phyloP scores from a whole-genome alignment of 2,113 vertebrate genomes.

The Peucedramus taeniatus region DNA sequence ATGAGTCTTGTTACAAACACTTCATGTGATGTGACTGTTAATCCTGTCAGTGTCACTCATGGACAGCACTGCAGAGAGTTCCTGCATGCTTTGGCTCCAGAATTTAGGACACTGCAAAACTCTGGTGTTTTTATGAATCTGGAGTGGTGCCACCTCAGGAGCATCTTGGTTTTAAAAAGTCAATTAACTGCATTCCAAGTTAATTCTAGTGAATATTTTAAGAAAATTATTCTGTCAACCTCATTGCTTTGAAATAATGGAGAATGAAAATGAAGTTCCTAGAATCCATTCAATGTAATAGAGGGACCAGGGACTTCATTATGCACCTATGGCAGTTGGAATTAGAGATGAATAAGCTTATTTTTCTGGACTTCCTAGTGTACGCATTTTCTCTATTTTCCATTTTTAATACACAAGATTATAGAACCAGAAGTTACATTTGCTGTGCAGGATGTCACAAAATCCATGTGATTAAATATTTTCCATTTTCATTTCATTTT shows the following conservation, averaged over 20 bases:
- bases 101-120: neutral
- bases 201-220: neutral
- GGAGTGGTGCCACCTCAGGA: neutral
- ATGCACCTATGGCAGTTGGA: neutral
- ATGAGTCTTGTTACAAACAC: rapidly evolving
- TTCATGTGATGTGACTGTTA: neutral
- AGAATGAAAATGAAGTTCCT: neutral
- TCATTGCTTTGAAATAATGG: neutral
- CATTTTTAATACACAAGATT: neutral
- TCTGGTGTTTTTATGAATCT: neutral
- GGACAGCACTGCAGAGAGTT: neutral
- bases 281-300: neutral
- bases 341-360: neutral
- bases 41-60: neutral
- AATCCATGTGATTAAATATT: neutral
- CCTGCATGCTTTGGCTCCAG: neutral
- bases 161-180: neutral
- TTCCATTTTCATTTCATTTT: neutral
- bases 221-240: neutral
- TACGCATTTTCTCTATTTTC: neutral
- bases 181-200: neutral
- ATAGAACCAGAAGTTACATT: neutral
- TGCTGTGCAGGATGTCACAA: neutral
- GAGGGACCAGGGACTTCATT: neutral
- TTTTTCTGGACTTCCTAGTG: neutral